Evolutionary conservation across 2,888 invertebrate genomes (phyloP).

Genomic region (Criorhina ranunculi): DNA sequence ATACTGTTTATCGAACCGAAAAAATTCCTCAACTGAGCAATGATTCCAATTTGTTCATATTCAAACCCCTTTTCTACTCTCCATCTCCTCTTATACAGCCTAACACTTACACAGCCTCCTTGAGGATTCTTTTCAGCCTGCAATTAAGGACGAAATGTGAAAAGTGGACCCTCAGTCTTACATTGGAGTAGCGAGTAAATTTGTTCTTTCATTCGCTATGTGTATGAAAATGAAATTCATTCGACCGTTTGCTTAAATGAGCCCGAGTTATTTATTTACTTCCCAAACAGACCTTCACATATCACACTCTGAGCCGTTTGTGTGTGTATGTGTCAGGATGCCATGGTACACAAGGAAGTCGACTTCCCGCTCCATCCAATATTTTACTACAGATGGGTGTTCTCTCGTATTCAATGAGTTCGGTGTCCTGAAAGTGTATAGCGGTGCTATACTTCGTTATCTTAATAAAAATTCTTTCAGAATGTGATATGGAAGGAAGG

Average conservation of each 20-base stretch:
- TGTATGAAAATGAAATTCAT: conserved; percentile 22
- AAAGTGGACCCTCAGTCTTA: conserved; percentile 44
- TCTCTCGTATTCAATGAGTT: conserved; percentile 30
- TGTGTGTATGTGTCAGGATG: conserved; percentile 1
- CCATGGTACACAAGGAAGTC: conserved; percentile 11
- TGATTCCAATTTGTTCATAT: conserved; percentile 1
- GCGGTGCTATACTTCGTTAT: conserved; percentile 46
- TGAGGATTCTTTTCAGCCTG: conserved; percentile 17
- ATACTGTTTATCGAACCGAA: conserved; percentile 3
- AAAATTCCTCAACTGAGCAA: conserved; percentile 22
- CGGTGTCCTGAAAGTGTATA: conserved; percentile 46
- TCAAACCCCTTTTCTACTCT: neutral
- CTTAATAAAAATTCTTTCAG: conserved; percentile 53
- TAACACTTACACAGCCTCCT: conserved; percentile 15
- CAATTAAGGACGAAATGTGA: conserved; percentile 51
- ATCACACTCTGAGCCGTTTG: neutral
- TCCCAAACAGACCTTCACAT: conserved; percentile 46
- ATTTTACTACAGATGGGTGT: neutral
- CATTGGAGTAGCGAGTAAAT: conserved; percentile 44
- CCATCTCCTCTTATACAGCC: neutral
- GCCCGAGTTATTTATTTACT: conserved; percentile 43
- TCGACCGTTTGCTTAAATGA: conserved; percentile 50
- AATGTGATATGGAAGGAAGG: conserved; percentile 21
- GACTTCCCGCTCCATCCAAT: conserved; percentile 1
- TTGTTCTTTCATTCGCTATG: conserved; percentile 20